These are phyloP conservation scores for Acanthiza pusilla DNA, from an alignment of 2,797 vertebrate genomes.

Conservation along the genomic window DNA sequence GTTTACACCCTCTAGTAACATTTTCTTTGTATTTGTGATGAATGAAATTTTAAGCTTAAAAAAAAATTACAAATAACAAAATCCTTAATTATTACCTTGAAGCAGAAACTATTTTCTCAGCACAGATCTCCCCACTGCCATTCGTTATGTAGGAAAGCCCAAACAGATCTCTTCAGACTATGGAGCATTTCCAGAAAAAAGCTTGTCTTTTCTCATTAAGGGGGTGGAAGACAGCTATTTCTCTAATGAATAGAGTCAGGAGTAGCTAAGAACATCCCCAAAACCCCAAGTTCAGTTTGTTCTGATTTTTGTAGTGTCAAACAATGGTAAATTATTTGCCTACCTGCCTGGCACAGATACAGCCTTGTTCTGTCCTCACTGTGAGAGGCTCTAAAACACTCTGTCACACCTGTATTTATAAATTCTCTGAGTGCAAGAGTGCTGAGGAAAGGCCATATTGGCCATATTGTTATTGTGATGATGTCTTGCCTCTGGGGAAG, in stretches of 20 bases:
- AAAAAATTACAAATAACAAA: neutral
- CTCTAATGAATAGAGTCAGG: neutral
- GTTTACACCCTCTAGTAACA: neutral
- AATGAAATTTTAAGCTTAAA: neutral
- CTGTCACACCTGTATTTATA: neutral
- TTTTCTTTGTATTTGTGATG: neutral
- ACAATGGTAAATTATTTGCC: neutral
- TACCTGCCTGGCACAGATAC: rapidly evolving
- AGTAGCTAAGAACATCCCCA: neutral
- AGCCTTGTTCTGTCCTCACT: neutral
- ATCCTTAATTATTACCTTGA: neutral
- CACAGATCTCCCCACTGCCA: neutral
- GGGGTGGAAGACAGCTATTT: neutral
- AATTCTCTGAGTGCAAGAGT: neutral
- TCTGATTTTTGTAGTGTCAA: neutral
- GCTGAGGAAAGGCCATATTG: neutral
- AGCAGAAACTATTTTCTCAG: neutral
- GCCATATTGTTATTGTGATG: neutral
- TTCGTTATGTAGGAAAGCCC: neutral
- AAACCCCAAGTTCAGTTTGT: neutral
- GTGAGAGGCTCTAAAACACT: neutral
- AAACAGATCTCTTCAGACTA: neutral
- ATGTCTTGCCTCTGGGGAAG: neutral
- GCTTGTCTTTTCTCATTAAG: neutral
- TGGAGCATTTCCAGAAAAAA: neutral